These are phyloP conservation scores for Campylomormyrus numenius DNA, from an alignment of 2,113 vertebrate genomes.

Conservation along the genomic window DNA sequence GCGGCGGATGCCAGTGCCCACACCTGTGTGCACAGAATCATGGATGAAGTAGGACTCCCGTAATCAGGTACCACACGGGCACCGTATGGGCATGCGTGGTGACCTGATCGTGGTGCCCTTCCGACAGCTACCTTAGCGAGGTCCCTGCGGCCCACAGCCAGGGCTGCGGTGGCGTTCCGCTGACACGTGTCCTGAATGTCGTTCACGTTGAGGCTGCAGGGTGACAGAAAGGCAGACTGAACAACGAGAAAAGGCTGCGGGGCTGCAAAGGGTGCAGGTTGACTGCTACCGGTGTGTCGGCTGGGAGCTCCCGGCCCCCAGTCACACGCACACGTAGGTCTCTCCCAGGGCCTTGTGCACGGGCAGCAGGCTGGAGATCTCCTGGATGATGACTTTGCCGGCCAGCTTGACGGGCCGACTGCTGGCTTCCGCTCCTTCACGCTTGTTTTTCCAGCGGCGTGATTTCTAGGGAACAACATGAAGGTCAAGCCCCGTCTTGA, in stretches of 20 bases:
- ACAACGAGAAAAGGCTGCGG: not conserved
- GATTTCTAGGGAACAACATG: conserved; percentile 74
- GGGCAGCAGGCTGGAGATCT: conserved; percentile 86
- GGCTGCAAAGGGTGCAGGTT: not conserved
- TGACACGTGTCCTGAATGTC: conserved; percentile 94
- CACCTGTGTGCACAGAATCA: conserved; percentile 58
- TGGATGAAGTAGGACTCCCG: not conserved
- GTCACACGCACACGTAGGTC: conserved; percentile 74
- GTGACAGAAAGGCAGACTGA: not conserved
- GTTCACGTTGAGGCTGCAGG: conserved; percentile 75
- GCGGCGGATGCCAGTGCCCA: conserved; percentile 92
- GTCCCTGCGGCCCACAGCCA: conserved; percentile 79
- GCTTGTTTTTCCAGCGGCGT: conserved; percentile 87
- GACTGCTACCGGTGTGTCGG: not conserved
- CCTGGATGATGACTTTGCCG: conserved; percentile 94
- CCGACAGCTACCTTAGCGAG: conserved; percentile 76
- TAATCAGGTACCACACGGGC: not conserved
- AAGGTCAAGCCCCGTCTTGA: not conserved
- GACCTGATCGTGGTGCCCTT: not conserved
- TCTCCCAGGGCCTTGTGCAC: conserved; percentile 88
- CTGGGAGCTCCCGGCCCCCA: not conserved
- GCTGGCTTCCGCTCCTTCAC: conserved; percentile 73
- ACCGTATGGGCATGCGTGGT: not conserved
- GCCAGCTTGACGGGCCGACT: conserved; percentile 87
- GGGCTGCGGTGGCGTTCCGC: conserved; percentile 81